Percentiles rank a stretch among this genome's conserved stretches.
Evolutionary conservation across 2,113 vertebrate genomes (phyloP).

Genomic region (Lipotes vexillifer): DNA sequence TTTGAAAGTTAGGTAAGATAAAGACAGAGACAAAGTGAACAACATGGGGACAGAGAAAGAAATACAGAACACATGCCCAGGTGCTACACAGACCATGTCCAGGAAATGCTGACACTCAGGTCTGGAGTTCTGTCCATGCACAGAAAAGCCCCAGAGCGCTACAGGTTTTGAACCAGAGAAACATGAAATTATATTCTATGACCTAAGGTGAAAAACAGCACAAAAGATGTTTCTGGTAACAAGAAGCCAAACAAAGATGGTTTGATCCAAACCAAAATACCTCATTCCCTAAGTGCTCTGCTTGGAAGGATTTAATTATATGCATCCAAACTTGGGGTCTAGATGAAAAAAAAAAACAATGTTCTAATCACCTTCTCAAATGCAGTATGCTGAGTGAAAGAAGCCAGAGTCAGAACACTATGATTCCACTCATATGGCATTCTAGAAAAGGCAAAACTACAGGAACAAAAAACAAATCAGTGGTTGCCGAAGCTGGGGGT

Average conservation of each 20-base stretch:
- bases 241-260: background rate
- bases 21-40: background rate
- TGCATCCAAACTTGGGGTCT: background rate
- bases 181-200: background rate
- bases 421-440: background rate
- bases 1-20: background rate
- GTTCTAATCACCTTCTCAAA: background rate
- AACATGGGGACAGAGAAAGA: background rate
- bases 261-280: background rate
- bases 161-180: background rate
- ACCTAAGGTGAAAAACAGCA: background rate
- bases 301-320: background rate
- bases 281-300: background rate
- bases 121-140: accelerated
- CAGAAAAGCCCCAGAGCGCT: background rate
- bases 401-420: background rate
- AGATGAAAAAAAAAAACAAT: background rate
- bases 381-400: background rate
- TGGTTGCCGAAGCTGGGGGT: background rate
- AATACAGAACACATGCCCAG: background rate
- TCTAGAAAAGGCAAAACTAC: background rate
- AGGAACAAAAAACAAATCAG: background rate
- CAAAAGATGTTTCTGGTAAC: background rate
- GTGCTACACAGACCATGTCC: accelerated
- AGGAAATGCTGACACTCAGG: accelerated